Conservation (phyloP, 2,888 invertebrate genomes). For the Ornithoptera alexandrae region DNA sequence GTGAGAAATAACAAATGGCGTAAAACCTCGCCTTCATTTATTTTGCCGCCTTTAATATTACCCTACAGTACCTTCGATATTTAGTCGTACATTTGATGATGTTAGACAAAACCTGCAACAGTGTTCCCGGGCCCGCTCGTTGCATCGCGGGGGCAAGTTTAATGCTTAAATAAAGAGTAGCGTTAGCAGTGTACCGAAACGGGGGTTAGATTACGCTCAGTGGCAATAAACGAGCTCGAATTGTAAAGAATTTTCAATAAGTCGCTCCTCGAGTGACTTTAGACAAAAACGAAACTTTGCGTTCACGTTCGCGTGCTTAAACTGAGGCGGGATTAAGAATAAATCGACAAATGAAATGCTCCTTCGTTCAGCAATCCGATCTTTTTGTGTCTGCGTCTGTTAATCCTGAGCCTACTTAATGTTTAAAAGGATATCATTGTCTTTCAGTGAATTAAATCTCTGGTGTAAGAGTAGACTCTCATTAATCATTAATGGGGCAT, state of each 20-base stretch:
- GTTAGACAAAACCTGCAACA: too few relatives aligned
- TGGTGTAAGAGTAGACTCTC: conserved; percentile 43
- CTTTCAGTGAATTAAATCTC: conserved; percentile 48
- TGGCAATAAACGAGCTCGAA: conserved; percentile 6
- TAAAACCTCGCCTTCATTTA: conserved; percentile 6
- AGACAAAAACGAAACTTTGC: conserved; percentile 22
- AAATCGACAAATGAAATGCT: conserved; percentile 28
- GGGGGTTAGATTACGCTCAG: not conserved
- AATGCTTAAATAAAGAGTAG: too few relatives aligned
- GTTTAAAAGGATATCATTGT: conserved; percentile 39
- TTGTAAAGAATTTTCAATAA: conserved; percentile 25
- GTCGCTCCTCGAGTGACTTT: conserved; percentile 14
- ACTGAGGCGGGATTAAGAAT: conserved; percentile 26
- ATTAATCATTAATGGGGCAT: conserved; percentile 62
- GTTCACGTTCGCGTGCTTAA: conserved; percentile 2
- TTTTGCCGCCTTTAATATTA: conserved; percentile 7
- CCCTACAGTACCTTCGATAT: too few relatives aligned
- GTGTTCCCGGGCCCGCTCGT: too few relatives aligned
- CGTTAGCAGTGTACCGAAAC: not conserved
- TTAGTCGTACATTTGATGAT: too few relatives aligned
- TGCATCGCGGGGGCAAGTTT: too few relatives aligned
- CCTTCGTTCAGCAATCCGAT: conserved; percentile 30
- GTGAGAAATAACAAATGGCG: conserved; percentile 29
- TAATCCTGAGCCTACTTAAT: conserved; percentile 35
- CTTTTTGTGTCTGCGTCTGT: conserved; percentile 35